Evolutionary conservation across 30 jellyfish, hydroid and myxozoan species (phyloP).

Genomic region (Hydractinia symbiolongicarpus): DNA sequence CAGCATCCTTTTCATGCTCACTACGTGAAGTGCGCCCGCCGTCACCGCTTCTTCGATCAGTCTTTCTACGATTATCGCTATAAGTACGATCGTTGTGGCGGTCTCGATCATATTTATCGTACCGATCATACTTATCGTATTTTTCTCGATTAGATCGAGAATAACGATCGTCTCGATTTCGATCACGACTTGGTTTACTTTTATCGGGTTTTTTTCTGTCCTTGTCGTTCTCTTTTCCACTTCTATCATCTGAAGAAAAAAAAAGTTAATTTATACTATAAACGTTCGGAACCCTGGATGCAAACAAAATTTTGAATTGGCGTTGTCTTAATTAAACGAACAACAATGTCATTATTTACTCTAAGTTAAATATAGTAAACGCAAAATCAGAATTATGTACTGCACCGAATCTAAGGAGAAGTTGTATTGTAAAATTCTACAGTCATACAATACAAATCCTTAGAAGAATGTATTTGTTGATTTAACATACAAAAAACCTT

Average conservation of each 20-base stretch:
- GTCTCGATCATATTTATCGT: constrained; percentile 16
- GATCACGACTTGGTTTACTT: constrained; percentile 19
- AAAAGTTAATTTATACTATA: neutral
- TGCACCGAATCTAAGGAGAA: too few relatives aligned
- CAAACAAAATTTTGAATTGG: too few relatives aligned
- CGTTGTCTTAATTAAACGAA: too few relatives aligned
- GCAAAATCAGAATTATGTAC: too few relatives aligned
- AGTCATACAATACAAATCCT: too few relatives aligned
- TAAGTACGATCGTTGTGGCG: neutral
- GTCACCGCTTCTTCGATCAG: neutral
- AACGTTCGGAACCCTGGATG: too few relatives aligned
- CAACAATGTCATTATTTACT: too few relatives aligned
- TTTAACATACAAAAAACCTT: too few relatives aligned
- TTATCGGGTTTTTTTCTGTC: constrained; percentile 16
- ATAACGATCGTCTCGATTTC: constrained; percentile 16
- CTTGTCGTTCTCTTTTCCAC: constrained; percentile 6
- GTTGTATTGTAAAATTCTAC: too few relatives aligned
- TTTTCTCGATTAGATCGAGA: constrained; percentile 10
- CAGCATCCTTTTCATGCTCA: neutral
- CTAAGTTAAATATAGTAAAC: too few relatives aligned
- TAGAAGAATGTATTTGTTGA: too few relatives aligned
- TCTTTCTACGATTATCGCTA: constrained; percentile 12
- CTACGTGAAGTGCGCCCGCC: neutral
- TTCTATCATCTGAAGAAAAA: constrained; percentile 16
- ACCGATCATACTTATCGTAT: constrained; percentile 30